phyloP scores from a whole-genome alignment of 1,140 invertebrate genomes.

The Nephotettix cincticeps region DNA sequence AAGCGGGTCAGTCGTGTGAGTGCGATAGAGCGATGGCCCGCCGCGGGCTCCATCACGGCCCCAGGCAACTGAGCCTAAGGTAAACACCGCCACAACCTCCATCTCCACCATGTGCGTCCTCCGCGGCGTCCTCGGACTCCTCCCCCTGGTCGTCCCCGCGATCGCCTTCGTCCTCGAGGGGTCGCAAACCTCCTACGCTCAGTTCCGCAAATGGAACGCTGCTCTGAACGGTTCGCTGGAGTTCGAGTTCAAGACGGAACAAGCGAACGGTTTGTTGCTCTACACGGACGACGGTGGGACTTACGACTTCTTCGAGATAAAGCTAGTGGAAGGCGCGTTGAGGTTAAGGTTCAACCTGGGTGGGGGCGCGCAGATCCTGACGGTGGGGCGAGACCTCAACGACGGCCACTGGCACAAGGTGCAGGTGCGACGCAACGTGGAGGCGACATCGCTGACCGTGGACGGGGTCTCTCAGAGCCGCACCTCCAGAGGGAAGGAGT shows the following conservation, averaged over 20 bases:
- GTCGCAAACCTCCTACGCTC: slow-evolving; percentile 80
- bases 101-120: no score
- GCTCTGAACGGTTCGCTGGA: slow-evolving; percentile 83
- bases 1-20: neutral
- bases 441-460: slow-evolving; percentile 77
- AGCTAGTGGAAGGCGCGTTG: slow-evolving; percentile 87
- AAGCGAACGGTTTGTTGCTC: slow-evolving; percentile 83
- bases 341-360: slow-evolving; percentile 84
- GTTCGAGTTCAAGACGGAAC: slow-evolving; percentile 89
- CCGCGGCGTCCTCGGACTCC: neutral
- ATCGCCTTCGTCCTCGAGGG: slow-evolving; percentile 76
- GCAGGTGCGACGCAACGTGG: slow-evolving; percentile 68
- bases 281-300: slow-evolving; percentile 94
- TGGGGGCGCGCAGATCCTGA: slow-evolving; percentile 82
- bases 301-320: slow-evolving; percentile 94
- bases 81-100: no score
- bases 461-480: slow-evolving; percentile 74
- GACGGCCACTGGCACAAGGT: slow-evolving; percentile 92
- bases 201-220: slow-evolving; percentile 88
- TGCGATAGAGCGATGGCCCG: neutral
- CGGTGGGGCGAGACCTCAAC: slow-evolving; percentile 79
- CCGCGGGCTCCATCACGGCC: neutral
- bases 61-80: neutral
- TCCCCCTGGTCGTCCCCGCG: slow-evolving; percentile 34
- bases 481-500: slow-evolving; percentile 78